phyloP scores from a whole-genome alignment of 2,113 vertebrate genomes.

The Romanogobio albipinnatus region DNA sequence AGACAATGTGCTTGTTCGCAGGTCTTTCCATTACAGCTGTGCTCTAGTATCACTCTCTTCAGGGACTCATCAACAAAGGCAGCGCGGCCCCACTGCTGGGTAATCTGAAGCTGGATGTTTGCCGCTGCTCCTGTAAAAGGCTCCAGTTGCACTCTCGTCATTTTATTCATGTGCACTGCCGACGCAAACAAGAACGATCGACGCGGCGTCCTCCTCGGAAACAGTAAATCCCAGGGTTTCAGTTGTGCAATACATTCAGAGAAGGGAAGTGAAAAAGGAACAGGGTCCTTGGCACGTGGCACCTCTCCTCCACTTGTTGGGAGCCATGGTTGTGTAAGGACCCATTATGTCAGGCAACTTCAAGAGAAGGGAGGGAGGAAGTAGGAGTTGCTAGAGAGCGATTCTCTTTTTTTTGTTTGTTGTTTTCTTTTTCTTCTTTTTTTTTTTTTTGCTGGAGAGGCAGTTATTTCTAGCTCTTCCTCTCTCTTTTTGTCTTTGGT shows the following conservation, averaged over 20 bases:
- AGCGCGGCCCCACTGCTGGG: neutral
- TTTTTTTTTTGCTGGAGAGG: conserved; percentile 38
- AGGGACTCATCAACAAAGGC: conserved; percentile 37
- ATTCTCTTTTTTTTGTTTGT: conserved; percentile 46
- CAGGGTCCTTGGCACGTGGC: conserved; percentile 53
- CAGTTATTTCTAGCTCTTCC: conserved; percentile 47
- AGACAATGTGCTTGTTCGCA: conserved; percentile 43
- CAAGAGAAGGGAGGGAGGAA: conserved; percentile 48
- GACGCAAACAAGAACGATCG: neutral
- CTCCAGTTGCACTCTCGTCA: conserved; percentile 3
- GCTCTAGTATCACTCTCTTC: conserved; percentile 33
- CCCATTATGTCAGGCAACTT: conserved; percentile 58
- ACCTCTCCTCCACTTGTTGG: conserved; percentile 47
- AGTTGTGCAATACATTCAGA: conserved; percentile 55
- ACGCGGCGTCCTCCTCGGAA: conserved; percentile 20
- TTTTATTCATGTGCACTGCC: neutral
- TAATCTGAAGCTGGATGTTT: conserved; percentile 35
- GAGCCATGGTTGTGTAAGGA: conserved; percentile 52
- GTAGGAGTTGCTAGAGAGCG: conserved; percentile 56
- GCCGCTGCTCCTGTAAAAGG: conserved; percentile 1
- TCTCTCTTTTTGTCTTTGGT: conserved; percentile 1
- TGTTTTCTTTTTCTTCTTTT: neutral
- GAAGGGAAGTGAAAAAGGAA: conserved; percentile 59
- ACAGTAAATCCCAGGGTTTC: conserved; percentile 48
- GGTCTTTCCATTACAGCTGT: conserved; percentile 44